These are phyloP conservation scores for Drosophila eohydei DNA, from an alignment of 2,888 invertebrate genomes.

Conservation along the genomic window DNA sequence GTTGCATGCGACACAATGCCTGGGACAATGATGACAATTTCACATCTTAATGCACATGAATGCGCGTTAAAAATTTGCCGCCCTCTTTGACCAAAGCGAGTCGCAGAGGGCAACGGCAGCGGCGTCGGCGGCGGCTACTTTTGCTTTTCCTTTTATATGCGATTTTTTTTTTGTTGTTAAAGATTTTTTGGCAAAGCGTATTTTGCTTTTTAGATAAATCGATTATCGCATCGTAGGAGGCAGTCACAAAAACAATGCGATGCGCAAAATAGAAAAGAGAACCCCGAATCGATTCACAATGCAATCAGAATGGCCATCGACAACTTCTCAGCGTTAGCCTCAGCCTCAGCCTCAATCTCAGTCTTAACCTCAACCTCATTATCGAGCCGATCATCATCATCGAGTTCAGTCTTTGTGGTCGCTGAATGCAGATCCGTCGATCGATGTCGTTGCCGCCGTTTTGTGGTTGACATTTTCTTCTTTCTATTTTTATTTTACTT, in stretches of 20 bases:
- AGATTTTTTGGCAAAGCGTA: constrained; percentile 65
- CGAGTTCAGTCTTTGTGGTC: constrained; percentile 52
- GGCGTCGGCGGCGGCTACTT: constrained; percentile 37
- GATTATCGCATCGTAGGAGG: constrained; percentile 80
- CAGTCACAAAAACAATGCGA: constrained; percentile 65
- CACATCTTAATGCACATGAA: constrained; percentile 82
- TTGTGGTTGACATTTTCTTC: constrained; percentile 74
- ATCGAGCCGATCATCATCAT: constrained; percentile 42
- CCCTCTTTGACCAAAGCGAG: constrained; percentile 53
- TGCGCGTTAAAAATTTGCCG: constrained; percentile 67
- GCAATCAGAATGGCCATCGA: constrained; percentile 57
- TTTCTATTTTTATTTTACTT: constrained; percentile 5
- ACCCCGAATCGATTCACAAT: constrained; percentile 43
- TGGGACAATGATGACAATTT: constrained; percentile 80
- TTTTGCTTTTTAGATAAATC: constrained; percentile 80
- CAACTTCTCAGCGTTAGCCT: constrained; percentile 15
- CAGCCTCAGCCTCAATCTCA: constrained; percentile 20
- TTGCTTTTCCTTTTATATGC: constrained; percentile 25
- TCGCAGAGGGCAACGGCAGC: constrained; percentile 7
- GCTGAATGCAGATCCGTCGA: constrained; percentile 64
- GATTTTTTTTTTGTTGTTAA: constrained; percentile 22
- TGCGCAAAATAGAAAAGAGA: constrained; percentile 41
- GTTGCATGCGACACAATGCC: constrained; percentile 55
- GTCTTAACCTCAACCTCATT: constrained; percentile 11
- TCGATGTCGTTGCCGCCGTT: constrained; percentile 57